phyloP scores from a whole-genome alignment of 1,140 invertebrate species.

The Cataglyphis hispanica region DNA sequence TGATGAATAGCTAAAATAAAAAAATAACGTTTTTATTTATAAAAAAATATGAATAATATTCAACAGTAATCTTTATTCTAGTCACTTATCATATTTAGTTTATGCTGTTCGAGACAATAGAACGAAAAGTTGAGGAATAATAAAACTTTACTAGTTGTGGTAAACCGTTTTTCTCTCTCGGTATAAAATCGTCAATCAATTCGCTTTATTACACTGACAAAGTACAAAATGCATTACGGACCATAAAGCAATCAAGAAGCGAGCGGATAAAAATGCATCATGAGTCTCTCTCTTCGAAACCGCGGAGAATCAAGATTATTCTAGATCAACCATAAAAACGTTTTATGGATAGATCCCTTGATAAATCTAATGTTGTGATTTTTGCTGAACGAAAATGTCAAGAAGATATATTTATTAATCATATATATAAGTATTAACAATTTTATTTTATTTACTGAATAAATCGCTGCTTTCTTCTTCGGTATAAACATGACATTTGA shows the following conservation, averaged over 20 bases:
- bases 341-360: slow-evolving; percentile 1
- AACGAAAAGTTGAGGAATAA: neutral
- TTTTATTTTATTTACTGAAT: neutral
- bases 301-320: neutral
- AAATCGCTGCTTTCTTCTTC: neutral
- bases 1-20: neutral
- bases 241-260: slow-evolving; percentile 39
- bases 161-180: neutral
- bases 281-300: slow-evolving; percentile 1
- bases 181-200: slow-evolving; percentile 26
- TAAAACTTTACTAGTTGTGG: neutral
- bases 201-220: slow-evolving; percentile 25
- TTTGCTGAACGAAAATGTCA: neutral
- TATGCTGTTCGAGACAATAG: neutral
- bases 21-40: neutral
- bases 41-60: neutral
- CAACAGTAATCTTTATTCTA: neutral
- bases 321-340: neutral
- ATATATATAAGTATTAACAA: neutral
- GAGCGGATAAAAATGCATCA: slow-evolving; percentile 16
- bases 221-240: slow-evolving; percentile 21
- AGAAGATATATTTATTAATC: too few species aligned
- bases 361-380: neutral
- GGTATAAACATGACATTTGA: neutral
- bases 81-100: neutral